phyloP scores from a whole-genome alignment of 1,140 invertebrate genomes.

The Drosophila insularis region DNA sequence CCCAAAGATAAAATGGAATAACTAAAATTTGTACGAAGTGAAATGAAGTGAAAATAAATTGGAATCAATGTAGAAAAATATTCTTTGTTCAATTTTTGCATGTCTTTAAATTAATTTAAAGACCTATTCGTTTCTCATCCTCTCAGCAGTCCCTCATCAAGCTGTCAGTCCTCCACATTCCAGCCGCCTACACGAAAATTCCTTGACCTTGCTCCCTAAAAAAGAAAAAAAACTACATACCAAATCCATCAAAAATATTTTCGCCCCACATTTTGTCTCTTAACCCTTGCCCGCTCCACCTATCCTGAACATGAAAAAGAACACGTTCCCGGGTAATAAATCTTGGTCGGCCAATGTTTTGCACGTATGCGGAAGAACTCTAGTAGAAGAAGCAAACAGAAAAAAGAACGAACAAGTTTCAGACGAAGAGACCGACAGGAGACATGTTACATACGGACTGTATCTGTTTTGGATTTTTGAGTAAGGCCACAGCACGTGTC shows the following conservation, averaged over 20 bases:
- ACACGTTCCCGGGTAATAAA: constrained; percentile 66
- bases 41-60: not conserved
- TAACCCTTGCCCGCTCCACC: constrained; percentile 29
- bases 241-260: constrained; percentile 39
- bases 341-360: constrained; percentile 57
- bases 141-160: constrained; percentile 1
- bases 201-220: constrained; percentile 57
- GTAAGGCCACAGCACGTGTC: constrained; percentile 23
- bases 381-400: constrained; percentile 3
- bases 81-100: not conserved
- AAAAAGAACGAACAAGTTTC: constrained; percentile 11
- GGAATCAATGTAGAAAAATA: not conserved
- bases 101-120: constrained; percentile 5
- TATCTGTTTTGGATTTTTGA: constrained; percentile 25
- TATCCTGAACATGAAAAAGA: constrained; percentile 51
- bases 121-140: not conserved
- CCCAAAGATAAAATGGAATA: not conserved
- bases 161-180: constrained; percentile 6
- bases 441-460: constrained; percentile 35
- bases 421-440: constrained; percentile 31
- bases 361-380: constrained; percentile 53
- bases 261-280: constrained; percentile 28
- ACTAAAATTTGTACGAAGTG: not conserved
- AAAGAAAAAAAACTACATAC: constrained; percentile 3
- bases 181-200: not conserved